Evolutionary conservation across 2,113 vertebrate species (phyloP), one percentile per base, ranked within the genome.

Genomic region (Emydura subglobosa): DNA sequence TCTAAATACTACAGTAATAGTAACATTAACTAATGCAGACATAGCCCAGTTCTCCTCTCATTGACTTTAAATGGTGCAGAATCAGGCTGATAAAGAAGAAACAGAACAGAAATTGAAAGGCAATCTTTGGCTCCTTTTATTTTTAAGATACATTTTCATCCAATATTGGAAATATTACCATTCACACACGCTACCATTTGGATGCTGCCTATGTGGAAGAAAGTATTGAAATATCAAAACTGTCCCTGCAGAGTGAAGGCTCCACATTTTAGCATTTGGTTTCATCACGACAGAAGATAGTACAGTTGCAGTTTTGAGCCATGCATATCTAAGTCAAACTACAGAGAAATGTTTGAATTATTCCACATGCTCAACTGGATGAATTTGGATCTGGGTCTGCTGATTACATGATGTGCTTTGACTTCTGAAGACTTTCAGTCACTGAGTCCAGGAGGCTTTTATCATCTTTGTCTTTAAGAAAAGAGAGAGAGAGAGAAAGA

Each of bases 401-500:
- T 92, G 85, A 85, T 98, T 95, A 97, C 59, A 95, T 97, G 93
- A 98, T 97, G 76, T 97, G 87, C 94, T 98, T 98, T 61, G 95
- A 96, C 95, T 98, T 98, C 85, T 97, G 97, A 81, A 96, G 82
- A 91, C 86, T 98, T 83, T 98, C 96, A 55, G 84, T 95, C 94
- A 97, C 82, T 7, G 93, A 94, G 34, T 98, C 97, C 92, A 97
- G 76, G 51, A 98, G 90, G 79, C 88, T 86, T 78, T 94, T 98
- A 94, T 97, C 94, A 87, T 98, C 93, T 95, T 98, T 98, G 95
- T 98, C 97, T 98, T 80, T 83, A 68, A 39, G n/a, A 51, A 82
- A 22, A 54, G 34, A 78, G 74, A 78, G 12, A 47, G 22, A 42
- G 11, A 29, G 39, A 2, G 54, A 1, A 51, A n/a, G 1, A 27